Conservation (phyloP, 1,140 invertebrate species). For the Berghia stephanieae region DNA sequence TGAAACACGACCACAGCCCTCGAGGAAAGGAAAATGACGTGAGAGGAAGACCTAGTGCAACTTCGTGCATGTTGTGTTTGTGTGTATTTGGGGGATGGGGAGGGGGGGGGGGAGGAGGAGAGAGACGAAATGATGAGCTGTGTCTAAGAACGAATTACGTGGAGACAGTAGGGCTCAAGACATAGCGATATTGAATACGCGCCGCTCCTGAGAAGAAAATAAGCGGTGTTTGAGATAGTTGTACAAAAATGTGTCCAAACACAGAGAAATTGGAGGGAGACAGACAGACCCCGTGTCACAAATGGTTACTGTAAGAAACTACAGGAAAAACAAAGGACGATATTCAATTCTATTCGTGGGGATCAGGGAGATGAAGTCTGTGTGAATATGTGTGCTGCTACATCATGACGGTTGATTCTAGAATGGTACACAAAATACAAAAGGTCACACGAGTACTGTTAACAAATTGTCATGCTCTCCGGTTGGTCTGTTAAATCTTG, state of each 20-base stretch:
- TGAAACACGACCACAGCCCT: not conserved
- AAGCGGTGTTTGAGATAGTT: not conserved
- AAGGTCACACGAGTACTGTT: not conserved
- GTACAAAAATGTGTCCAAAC: not conserved
- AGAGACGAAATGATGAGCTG: not conserved
- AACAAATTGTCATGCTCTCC: constrained; percentile 18
- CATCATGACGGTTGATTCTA: not conserved
- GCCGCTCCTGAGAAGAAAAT: not conserved
- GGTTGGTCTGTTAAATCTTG: not conserved
- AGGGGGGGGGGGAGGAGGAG: not conserved
- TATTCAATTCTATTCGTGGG: not conserved
- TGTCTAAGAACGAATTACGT: not conserved
- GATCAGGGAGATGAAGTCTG: not conserved
- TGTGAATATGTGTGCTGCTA: not conserved
- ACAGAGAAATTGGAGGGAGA: not conserved
- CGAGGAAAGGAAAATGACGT: not conserved
- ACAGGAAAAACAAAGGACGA: not conserved
- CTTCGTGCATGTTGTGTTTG: not conserved
- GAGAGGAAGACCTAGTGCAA: not conserved
- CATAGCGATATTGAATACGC: constrained; percentile 12
- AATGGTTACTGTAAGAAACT: not conserved
- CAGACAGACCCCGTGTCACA: not conserved
- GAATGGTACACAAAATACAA: not conserved
- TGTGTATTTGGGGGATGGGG: constrained; percentile 24
- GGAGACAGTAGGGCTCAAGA: constrained; percentile 2